phyloP scores from a whole-genome alignment of 2,797 vertebrate species.

The Toxotes lorentzi region DNA sequence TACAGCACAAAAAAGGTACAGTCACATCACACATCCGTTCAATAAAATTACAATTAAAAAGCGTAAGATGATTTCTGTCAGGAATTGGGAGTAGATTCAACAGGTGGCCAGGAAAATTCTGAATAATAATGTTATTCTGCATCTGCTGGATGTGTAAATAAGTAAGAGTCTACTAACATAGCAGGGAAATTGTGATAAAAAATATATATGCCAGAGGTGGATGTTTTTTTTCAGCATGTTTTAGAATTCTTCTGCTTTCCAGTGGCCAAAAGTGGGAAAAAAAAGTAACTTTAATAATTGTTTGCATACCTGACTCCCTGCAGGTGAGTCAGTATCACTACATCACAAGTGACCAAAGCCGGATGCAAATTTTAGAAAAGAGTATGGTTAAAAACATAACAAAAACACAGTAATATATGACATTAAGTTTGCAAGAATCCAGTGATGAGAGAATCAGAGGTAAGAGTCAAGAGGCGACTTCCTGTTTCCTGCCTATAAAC shows the following conservation, averaged over 20 bases:
- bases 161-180: background rate
- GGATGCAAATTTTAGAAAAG: background rate
- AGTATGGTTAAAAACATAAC: background rate
- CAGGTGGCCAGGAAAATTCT: background rate
- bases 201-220: background rate
- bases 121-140: background rate
- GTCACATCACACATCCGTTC: background rate
- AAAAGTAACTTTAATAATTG: background rate
- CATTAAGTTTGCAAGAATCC: slow-evolving; percentile 11
- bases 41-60: background rate
- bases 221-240: background rate
- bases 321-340: background rate
- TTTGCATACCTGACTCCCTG: background rate
- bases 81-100: background rate
- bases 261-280: background rate
- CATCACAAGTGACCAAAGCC: background rate
- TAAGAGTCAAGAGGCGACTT: slow-evolving; percentile 29
- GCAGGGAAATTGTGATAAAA: background rate
- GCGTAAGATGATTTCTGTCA: background rate
- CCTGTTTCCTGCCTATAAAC: slow-evolving; percentile 56
- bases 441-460: slow-evolving; percentile 35
- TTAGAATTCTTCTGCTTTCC: background rate
- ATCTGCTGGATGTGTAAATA: no score
- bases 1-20: background rate
- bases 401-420: background rate